Evolutionary conservation across 2,797 vertebrate species (phyloP).

Genomic region (Carapus acus): DNA sequence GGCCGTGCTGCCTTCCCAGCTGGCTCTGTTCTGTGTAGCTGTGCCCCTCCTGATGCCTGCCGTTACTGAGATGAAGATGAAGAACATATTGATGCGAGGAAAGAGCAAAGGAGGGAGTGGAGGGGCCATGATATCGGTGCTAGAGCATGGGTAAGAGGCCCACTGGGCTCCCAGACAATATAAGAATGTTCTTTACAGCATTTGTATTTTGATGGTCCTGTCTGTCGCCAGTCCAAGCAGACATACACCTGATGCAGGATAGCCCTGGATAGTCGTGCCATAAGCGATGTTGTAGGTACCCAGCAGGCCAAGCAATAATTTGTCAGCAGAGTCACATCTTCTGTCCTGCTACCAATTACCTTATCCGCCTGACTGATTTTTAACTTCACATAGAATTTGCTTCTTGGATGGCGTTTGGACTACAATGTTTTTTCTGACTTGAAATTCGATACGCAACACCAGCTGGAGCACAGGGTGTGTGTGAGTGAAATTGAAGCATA

Average conservation of each 20-base stretch:
- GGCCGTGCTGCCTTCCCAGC: conserved; percentile 74
- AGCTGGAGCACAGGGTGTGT: neutral
- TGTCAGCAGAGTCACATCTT: conserved; percentile 20
- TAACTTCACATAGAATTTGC: conserved; percentile 4
- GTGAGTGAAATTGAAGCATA: neutral
- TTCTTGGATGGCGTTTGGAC: neutral
- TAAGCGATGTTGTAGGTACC: conserved; percentile 29
- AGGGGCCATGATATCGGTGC: conserved; percentile 47
- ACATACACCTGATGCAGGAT: conserved; percentile 29
- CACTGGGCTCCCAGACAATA: no score
- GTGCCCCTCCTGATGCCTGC: conserved; percentile 85
- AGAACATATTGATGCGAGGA: conserved; percentile 76
- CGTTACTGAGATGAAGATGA: conserved; percentile 83
- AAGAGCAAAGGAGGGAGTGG: conserved; percentile 73
- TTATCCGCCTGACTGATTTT: conserved; percentile 1
- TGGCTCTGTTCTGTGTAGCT: conserved; percentile 89
- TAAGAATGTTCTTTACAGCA: conserved; percentile 7
- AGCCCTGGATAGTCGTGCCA: conserved; percentile 37
- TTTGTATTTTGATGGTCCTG: conserved; percentile 30
- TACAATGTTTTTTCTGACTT: neutral
- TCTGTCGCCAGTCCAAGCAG: conserved; percentile 45
- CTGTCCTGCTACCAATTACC: neutral
- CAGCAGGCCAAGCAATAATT: conserved; percentile 28
- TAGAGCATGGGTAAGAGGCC: conserved; percentile 72
- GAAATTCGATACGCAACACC: neutral